Percentiles rank a stretch among this genome's conserved stretches.
phyloP scores from a whole-genome alignment of 2,113 vertebrate genomes.

The Carassius gibelio region DNA sequence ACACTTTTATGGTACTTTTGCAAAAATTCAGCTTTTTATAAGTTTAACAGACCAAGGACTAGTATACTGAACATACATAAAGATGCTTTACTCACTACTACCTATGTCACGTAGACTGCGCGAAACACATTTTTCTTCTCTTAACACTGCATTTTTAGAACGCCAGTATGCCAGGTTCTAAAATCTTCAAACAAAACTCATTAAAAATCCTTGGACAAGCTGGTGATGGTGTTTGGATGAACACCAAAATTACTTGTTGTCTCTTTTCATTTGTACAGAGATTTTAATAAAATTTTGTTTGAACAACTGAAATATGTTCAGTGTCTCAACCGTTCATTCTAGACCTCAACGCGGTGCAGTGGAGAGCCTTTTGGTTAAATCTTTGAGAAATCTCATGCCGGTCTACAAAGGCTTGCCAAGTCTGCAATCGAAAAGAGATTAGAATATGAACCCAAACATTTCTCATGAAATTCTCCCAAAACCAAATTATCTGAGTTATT shows the following conservation, averaged over 20 bases:
- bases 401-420: neutral
- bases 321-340: neutral
- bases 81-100: neutral
- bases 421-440: neutral
- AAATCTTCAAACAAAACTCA: neutral
- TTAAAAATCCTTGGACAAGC: neutral
- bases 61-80: neutral
- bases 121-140: neutral
- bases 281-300: neutral
- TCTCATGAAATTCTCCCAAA: too few relatives aligned
- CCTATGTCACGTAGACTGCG: neutral
- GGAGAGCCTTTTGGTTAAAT: neutral
- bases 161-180: neutral
- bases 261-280: neutral
- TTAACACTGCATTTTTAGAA: neutral
- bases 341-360: neutral
- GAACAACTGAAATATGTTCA: neutral
- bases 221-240: neutral
- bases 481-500: too few relatives aligned
- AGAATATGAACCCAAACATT: neutral
- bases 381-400: neutral
- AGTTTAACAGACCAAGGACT: neutral
- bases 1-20: neutral
- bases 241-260: neutral
- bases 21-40: neutral